These are phyloP conservation scores for Cyanoderma ruficeps DNA, from an alignment of 2,113 vertebrate genomes.

Conservation along the genomic window DNA sequence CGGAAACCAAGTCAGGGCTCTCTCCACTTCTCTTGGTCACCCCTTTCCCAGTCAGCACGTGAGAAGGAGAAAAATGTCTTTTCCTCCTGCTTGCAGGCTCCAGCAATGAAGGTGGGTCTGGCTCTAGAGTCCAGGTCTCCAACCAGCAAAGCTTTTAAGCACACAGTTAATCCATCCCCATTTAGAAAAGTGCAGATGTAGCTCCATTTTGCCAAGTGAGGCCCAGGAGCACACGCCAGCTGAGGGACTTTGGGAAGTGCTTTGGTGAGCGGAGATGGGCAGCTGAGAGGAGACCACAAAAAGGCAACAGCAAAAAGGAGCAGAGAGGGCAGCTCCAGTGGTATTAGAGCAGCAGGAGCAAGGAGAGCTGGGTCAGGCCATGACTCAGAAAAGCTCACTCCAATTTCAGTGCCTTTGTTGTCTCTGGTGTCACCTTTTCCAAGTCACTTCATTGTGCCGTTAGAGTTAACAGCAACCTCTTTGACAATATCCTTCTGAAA, in stretches of 20 bases:
- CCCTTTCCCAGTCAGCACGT: background rate
- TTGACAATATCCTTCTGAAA: background rate
- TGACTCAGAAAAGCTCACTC: background rate
- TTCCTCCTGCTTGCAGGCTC: background rate
- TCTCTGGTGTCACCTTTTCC: background rate
- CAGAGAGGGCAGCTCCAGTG: background rate
- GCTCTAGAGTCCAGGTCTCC: background rate
- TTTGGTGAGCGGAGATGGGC: background rate
- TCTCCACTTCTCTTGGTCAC: background rate
- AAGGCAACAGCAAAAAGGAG: background rate
- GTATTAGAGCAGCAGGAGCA: accelerated
- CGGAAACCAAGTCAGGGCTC: background rate
- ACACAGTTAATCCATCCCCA: background rate
- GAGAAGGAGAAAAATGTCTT: background rate
- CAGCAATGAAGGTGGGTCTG: background rate
- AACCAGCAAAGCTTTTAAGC: constrained; percentile 58
- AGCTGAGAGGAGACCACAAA: background rate
- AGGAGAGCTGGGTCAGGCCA: background rate
- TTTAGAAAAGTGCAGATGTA: constrained; percentile 5
- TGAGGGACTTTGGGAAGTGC: background rate
- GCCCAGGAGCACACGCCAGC: background rate
- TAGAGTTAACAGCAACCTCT: background rate
- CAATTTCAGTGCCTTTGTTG: background rate
- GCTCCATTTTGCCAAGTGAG: background rate
- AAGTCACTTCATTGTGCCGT: background rate